phyloP scores from a whole-genome alignment of 2,797 vertebrate species.

The Ptychadena robeensis region DNA sequence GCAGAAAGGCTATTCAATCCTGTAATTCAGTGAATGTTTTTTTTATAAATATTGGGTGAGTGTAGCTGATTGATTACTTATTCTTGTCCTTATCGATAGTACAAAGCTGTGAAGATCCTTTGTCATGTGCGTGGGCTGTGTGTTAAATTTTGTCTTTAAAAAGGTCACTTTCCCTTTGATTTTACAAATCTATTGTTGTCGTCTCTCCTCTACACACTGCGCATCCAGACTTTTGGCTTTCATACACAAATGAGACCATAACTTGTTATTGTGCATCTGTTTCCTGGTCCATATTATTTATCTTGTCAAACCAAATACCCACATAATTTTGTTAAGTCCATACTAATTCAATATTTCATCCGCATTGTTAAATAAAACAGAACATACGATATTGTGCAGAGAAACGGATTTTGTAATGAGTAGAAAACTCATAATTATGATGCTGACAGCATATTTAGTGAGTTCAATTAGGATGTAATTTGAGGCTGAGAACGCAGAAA shows the following conservation, averaged over 20 bases:
- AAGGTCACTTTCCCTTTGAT: background rate
- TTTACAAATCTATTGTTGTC: background rate
- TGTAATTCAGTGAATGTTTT: background rate
- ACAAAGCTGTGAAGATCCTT: no score
- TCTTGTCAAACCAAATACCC: constrained; percentile 51
- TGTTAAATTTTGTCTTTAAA: background rate
- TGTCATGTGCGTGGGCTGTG: no score
- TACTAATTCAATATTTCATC: constrained; percentile 54
- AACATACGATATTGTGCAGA: constrained; percentile 26
- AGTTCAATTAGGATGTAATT: constrained; percentile 4
- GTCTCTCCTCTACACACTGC: background rate
- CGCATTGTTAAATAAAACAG: constrained; percentile 50
- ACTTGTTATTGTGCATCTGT: constrained; percentile 38
- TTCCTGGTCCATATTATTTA: constrained; percentile 51
- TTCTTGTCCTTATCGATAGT: background rate
- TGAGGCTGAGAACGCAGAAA: background rate
- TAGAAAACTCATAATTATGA: constrained; percentile 18
- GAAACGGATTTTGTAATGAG: constrained; percentile 30
- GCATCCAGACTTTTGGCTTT: constrained; percentile 29
- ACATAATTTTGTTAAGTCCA: constrained; percentile 47
- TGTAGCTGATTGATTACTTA: background rate
- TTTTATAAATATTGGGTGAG: background rate
- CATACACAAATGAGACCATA: constrained; percentile 10
- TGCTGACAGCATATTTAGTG: constrained; percentile 17
- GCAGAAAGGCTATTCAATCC: background rate